Base-by-base conservation (phyloP, 2,888 invertebrate genomes). In the Cyrtodaria siliqua region DNA sequence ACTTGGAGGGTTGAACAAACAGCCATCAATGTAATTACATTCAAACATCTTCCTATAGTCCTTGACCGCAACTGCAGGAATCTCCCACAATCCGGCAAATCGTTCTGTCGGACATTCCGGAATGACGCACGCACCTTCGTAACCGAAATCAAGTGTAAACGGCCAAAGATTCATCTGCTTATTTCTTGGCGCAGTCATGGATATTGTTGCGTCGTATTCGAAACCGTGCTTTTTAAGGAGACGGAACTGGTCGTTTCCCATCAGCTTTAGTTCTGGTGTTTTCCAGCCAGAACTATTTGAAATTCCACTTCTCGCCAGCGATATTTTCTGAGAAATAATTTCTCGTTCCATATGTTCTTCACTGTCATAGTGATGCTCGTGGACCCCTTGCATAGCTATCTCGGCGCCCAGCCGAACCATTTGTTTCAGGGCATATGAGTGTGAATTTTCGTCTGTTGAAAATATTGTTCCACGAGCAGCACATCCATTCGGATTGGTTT, bases 131-230 rank as follows among this genome's bases (percentile, higher is more conserved):
- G 68, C 18, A 1, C 84, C 82, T 18, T 76, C 60, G 71, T 86
- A 88, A 2, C 87, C 85, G 62, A 72, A 97, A 93, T 98, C 98
- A 55, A 98, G 94, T 0, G 98, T 98, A 93, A 97, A 98, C 0
- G 98, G 98, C 98, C 98, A 98, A 2, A 97, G 95, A 14, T 97
- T 97, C 71, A 97, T 97, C 93, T 57, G 60, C 2, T 97, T 42
- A 4, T 38, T 33, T 27, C 97, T 78, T 23, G 79, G 63, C 26
- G 42, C 38, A 12, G 59, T 66, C 29, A 61, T 69, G 14, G 81
- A 70, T 42, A 77, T 52, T 4, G 88, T 87, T 14, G 88, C 79
- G 71, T 90, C 90, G 49, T 87, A 89, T 27, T 59, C 16, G 12
- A 87, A 78, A 0, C 70, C 73, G 14, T 74, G 40, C n/a, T 81